Conservation (phyloP, 1,140 invertebrate species). For the Radopholus similis region DNA sequence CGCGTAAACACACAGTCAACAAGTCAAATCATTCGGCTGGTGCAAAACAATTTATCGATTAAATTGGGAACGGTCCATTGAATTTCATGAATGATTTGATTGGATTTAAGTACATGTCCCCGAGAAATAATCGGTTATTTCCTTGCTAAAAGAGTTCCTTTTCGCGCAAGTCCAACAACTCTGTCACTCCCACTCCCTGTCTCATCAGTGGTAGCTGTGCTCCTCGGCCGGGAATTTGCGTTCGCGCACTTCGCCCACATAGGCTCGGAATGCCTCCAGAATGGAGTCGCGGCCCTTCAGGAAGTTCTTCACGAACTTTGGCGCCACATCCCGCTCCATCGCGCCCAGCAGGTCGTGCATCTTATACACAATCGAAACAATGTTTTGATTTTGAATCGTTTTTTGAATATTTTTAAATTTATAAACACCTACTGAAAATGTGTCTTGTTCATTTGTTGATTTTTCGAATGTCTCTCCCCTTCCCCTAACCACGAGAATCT, state of each 20-base stretch:
- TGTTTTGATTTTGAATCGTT: neutral
- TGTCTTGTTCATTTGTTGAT: neutral
- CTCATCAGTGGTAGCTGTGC: slow-evolving; percentile 26
- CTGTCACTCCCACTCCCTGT: no score
- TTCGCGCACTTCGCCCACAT: slow-evolving; percentile 23
- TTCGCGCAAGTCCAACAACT: no score
- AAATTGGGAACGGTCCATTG: no score
- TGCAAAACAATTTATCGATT: no score
- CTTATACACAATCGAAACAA: slow-evolving; percentile 6
- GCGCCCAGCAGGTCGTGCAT: slow-evolving; percentile 42
- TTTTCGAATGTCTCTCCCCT: neutral
- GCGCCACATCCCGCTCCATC: slow-evolving; percentile 9
- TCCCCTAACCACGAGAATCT: slow-evolving; percentile 37
- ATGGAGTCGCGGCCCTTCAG: slow-evolving; percentile 23
- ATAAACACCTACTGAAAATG: slow-evolving; percentile 1
- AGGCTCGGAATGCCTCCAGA: neutral
- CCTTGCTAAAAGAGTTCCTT: no score
- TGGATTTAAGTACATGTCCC: no score
- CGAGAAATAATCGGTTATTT: no score
- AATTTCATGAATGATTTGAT: no score
- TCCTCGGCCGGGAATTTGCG: slow-evolving; percentile 19
- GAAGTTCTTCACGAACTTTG: slow-evolving; percentile 37
- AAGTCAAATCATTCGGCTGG: no score
- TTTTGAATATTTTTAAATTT: neutral
- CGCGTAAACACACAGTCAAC: no score